These are phyloP conservation scores for Bryconaethiops microstoma DNA, from an alignment of 2,797 vertebrate genomes.

Conservation along the genomic window DNA sequence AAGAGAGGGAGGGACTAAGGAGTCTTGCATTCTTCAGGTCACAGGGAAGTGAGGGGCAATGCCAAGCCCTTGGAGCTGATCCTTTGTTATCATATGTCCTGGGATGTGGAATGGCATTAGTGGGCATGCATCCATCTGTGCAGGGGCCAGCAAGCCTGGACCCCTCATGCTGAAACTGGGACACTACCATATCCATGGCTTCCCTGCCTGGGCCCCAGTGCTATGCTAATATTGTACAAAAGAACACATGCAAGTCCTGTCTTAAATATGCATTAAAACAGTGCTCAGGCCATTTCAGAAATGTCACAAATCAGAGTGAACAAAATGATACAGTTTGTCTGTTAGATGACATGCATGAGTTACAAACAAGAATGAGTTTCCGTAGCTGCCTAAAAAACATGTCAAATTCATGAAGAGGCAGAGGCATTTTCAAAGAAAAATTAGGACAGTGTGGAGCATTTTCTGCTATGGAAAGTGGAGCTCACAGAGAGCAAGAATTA, in stretches of 20 bases:
- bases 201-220: slow-evolving; percentile 12
- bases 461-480: slow-evolving; percentile 17
- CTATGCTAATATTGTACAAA: slow-evolving; percentile 32
- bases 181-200: slow-evolving; percentile 32
- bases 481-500: slow-evolving; percentile 32
- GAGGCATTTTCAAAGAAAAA: slow-evolving; percentile 28
- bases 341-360: background rate
- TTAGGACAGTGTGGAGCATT: background rate
- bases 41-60: slow-evolving; percentile 30
- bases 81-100: slow-evolving; percentile 53
- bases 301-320: background rate
- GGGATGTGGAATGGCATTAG: slow-evolving; percentile 47
- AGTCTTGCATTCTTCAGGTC: slow-evolving; percentile 49
- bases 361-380: slow-evolving; percentile 7
- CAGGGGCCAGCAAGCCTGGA: slow-evolving; percentile 13
- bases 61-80: slow-evolving; percentile 31
- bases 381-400: slow-evolving; percentile 2
- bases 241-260: slow-evolving; percentile 2
- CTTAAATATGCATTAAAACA: slow-evolving; percentile 2
- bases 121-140: slow-evolving; percentile 47
- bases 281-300: background rate
- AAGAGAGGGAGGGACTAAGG: slow-evolving; percentile 26
- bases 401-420: slow-evolving; percentile 36
- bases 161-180: slow-evolving; percentile 34
- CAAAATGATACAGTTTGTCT: slow-evolving; percentile 7